Evolutionary conservation across 2,888 invertebrate species (phyloP).

Genomic region (Hyalella azteca): DNA sequence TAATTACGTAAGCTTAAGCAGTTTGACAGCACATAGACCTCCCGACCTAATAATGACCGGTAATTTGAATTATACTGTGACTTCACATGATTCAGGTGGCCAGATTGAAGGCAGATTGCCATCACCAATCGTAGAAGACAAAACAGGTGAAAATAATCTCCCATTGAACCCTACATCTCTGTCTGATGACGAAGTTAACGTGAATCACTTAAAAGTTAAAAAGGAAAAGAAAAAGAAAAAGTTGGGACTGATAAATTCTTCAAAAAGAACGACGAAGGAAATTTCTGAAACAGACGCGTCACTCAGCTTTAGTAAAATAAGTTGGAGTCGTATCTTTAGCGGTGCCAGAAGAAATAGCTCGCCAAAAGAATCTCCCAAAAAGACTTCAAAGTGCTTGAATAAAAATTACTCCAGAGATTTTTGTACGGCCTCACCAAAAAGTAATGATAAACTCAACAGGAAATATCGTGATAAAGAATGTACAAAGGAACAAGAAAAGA

Average conservation of each 20-base stretch:
- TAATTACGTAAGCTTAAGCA: conserved; percentile 57
- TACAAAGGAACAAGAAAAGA: conserved; percentile 49
- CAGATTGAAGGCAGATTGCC: background rate
- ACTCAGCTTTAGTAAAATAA: conserved; percentile 39
- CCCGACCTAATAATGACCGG: conserved; percentile 32
- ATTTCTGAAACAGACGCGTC: background rate
- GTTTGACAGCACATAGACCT: conserved; percentile 40
- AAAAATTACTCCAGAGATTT: conserved; percentile 49
- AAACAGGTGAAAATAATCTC: conserved; percentile 34
- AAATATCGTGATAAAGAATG: conserved; percentile 42
- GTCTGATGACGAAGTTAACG: conserved; percentile 57
- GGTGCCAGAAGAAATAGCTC: conserved; percentile 53
- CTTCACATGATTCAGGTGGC: background rate
- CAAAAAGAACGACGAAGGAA: conserved; percentile 40
- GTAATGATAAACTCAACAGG: conserved; percentile 44
- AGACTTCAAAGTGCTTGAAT: conserved; percentile 40
- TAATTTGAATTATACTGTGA: background rate
- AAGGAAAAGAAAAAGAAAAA: conserved; percentile 58
- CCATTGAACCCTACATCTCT: conserved; percentile 52
- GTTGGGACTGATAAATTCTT: conserved; percentile 44
- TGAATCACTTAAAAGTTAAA: conserved; percentile 57
- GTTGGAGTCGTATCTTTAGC: conserved; percentile 57
- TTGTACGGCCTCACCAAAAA: conserved; percentile 40
- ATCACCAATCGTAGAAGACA: conserved; percentile 4
- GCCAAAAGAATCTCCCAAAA: conserved; percentile 52